These are phyloP conservation scores for Tetramorium alpestre DNA, from an alignment of 1,140 invertebrate genomes.

Conservation along the genomic window DNA sequence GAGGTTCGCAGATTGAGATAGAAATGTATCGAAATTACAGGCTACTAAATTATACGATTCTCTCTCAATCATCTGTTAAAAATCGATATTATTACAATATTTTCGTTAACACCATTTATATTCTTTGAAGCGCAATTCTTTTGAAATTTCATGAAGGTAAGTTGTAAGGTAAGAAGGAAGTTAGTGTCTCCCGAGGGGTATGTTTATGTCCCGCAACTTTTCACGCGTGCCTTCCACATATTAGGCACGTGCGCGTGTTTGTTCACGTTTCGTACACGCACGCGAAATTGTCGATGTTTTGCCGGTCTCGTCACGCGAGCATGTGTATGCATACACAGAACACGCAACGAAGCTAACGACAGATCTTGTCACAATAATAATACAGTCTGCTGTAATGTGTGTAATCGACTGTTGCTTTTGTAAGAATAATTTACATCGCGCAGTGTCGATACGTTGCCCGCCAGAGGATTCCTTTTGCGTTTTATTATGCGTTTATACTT, in stretches of 20 bases:
- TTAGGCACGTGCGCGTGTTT: constrained; percentile 11
- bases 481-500: not conserved
- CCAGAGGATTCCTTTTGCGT: not conserved
- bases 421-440: not conserved
- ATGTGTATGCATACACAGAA: too few relatives aligned
- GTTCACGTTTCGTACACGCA: not conserved
- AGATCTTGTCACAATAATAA: constrained; percentile 24
- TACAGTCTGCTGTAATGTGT: not conserved
- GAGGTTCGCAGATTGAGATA: not conserved
- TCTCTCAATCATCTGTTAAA: not conserved
- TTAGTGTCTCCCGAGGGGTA: not conserved
- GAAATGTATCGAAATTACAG: not conserved
- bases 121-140: not conserved
- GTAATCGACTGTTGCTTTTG: not conserved
- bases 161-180: too few relatives aligned
- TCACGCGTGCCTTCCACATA: not conserved
- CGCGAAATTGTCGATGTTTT: not conserved
- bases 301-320: not conserved
- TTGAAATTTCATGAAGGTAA: not conserved
- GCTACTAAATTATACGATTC: not conserved
- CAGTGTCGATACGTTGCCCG: not conserved
- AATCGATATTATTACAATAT: not conserved
- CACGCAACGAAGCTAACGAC: not conserved
- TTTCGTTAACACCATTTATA: not conserved
- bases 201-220: not conserved